phyloP scores from a whole-genome alignment of 2,888 invertebrate species.

The Calameuta idolon region DNA sequence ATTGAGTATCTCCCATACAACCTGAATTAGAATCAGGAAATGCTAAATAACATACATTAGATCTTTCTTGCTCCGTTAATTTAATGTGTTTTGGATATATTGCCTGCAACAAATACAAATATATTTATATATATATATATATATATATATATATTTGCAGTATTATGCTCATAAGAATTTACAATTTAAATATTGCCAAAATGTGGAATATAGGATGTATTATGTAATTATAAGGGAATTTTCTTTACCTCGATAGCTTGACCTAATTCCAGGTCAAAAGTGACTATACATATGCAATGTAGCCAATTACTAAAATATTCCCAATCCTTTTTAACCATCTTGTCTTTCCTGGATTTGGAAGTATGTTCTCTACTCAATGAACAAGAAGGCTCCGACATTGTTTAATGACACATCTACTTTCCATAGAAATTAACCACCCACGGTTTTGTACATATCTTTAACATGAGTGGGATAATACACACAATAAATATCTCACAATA shows the following conservation, averaged over 20 bases:
- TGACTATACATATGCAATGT: conserved; percentile 97
- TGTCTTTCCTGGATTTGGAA: conserved; percentile 22
- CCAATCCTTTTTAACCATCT: conserved; percentile 68
- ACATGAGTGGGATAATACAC: background rate
- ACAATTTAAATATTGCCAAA: conserved; percentile 18
- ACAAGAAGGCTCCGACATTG: conserved; percentile 34
- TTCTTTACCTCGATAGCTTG: conserved; percentile 91
- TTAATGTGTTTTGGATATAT: conserved; percentile 85
- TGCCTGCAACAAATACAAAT: conserved; percentile 71
- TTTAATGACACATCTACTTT: background rate
- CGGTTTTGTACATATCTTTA: background rate
- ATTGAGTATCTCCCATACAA: conserved; percentile 98
- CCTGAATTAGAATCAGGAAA: conserved; percentile 99
- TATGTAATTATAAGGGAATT: background rate
- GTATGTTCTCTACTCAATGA: conserved; percentile 22
- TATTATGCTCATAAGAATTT: conserved; percentile 13
- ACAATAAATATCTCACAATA: background rate
- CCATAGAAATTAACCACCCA: background rate
- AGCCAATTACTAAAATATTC: conserved; percentile 92
- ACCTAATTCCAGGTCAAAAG: conserved; percentile 98
- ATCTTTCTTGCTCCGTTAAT: conserved; percentile 86
- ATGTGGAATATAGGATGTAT: background rate
- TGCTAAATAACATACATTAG: conserved; percentile 96
- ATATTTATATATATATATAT: conserved; percentile 2
- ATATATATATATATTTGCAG: conserved; percentile 9